Base-by-base conservation (phyloP, 2,113 vertebrate species). In the Isichthys henryi region DNA sequence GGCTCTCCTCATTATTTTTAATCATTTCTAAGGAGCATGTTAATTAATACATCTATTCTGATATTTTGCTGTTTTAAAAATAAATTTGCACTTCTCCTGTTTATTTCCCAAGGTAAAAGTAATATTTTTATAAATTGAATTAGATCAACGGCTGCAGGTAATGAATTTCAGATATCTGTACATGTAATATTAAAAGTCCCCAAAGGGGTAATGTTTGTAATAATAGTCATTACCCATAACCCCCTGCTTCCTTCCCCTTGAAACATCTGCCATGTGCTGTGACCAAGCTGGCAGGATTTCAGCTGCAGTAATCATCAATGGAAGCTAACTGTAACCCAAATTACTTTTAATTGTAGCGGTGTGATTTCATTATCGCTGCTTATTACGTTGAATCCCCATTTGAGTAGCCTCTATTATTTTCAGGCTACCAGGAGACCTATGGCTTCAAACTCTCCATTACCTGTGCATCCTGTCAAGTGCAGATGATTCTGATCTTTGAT, bases 91-190 rank as follows among this genome's bases (percentile, higher is more conserved):
- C 74, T 39, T 80, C n/a, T 70, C 62, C 35, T 35, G 74, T 80
- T 80, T 80, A 80, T 80, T 80, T 80, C 74, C 74, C 74, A 48
- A 48, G 39, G 45, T 84, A 56, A 87, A 87, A 17, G 49, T 56
- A 0, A 85, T 86, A 87, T 53, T 87, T 56, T 53, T 87, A 53
- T 52, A 86, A 86, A 53, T 87, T 87, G 50, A 84, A 39, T 87
- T 53, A 86, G 8, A 43, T 82, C 13, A 84, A 45, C 1, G 23
- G n/a, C 85, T 53, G 85, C 74, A 43, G 35, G 74, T 87, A 53
- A 87, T 53, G n/a, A 87, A 35, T 49, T 87, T 27, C 49, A 35
- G 50, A 87, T 56, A 53, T 39, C 5, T 87, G 85, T 56, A 27
- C 19, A 49, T 50, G 21, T 11, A 49, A 50, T 43, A 80, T 84